phyloP scores from a whole-genome alignment of 2,113 vertebrate species.

The Colossoma macropomum region DNA sequence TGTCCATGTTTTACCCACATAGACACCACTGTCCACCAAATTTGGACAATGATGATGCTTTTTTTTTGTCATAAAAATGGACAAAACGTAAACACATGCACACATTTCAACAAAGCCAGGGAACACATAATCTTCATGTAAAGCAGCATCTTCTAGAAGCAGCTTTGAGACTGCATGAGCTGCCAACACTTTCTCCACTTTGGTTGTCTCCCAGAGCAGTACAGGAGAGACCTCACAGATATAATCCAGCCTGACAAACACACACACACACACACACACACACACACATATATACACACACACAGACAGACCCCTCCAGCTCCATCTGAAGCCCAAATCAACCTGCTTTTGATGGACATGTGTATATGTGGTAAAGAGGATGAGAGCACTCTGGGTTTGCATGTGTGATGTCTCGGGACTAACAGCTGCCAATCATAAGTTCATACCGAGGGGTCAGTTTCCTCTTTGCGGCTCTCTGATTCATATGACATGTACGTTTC shows the following conservation, averaged over 20 bases:
- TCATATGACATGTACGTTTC: not conserved
- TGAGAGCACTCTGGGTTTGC: not conserved
- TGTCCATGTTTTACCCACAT: too few relatives aligned
- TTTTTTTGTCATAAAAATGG: too few relatives aligned
- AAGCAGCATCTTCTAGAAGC: not conserved
- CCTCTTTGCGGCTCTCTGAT: not conserved
- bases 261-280: not conserved
- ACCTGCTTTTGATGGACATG: too few relatives aligned
- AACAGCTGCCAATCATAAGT: conserved; percentile 39
- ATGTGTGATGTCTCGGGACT: not conserved
- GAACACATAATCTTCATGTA: not conserved
- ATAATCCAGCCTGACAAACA: conserved; percentile 26
- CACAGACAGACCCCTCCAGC: not conserved
- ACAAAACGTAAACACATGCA: too few relatives aligned
- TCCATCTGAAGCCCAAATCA: too few relatives aligned
- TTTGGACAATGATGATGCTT: too few relatives aligned
- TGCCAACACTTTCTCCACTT: conserved; percentile 13
- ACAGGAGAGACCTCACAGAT: conserved; percentile 8
- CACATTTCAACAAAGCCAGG: too few relatives aligned
- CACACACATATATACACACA: conserved; percentile 2
- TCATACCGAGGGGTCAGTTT: conserved; percentile 3
- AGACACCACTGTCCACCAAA: too few relatives aligned
- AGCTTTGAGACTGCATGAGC: conserved; percentile 12
- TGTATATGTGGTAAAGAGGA: not conserved
- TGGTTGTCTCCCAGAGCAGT: conserved; percentile 34